phyloP scores from a whole-genome alignment of 2,797 vertebrate genomes.

The Peromyscus melanophrys region DNA sequence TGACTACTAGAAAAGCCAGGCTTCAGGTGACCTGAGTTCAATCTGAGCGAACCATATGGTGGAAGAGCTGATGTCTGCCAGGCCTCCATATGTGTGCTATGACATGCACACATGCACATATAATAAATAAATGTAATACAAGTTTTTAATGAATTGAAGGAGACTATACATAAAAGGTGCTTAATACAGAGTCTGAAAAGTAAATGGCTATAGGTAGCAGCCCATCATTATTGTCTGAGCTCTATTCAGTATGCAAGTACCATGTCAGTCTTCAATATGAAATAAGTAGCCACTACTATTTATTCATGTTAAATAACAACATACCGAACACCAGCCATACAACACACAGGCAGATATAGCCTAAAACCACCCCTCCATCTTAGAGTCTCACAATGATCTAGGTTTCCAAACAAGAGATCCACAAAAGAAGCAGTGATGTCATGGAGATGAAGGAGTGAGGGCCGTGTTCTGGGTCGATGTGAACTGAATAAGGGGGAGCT shows the following conservation, averaged over 20 bases:
- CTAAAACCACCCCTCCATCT: background rate
- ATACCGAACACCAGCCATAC: background rate
- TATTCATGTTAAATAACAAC: background rate
- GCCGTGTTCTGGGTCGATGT: fast-evolving
- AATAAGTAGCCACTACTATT: background rate
- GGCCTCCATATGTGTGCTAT: background rate
- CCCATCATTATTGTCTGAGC: background rate
- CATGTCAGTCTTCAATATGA: background rate
- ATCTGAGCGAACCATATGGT: background rate
- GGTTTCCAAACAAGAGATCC: background rate
- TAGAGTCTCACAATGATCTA: background rate
- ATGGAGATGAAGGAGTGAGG: background rate
- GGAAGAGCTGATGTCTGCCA: background rate
- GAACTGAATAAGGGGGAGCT: background rate
- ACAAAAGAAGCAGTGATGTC: background rate
- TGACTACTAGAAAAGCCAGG: background rate
- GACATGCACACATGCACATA: background rate
- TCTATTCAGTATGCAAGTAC: background rate
- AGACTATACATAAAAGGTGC: background rate
- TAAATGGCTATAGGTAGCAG: background rate
- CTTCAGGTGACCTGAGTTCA: background rate
- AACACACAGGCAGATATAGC: background rate
- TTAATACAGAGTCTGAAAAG: background rate
- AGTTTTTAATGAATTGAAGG: background rate
- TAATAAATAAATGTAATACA: background rate